Evolutionary conservation across 2,797 vertebrate species (phyloP).

Genomic region (Chiroxiphia lanceolata): DNA sequence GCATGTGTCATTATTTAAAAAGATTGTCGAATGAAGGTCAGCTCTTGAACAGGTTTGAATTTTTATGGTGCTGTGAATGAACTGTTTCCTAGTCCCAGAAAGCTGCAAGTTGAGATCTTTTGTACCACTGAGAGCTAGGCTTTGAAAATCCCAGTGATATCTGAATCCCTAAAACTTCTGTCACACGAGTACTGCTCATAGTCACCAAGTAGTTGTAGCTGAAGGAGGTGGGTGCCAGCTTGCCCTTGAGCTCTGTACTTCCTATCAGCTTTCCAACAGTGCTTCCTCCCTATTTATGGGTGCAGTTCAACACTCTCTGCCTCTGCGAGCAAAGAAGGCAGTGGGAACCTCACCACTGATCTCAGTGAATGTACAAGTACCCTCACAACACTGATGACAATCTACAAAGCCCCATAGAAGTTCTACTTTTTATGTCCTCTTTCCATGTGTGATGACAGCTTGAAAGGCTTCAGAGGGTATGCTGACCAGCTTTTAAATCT

Average conservation of each 20-base stretch:
- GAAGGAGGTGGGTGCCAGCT: not conserved
- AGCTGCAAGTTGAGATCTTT: slow-evolving; percentile 1
- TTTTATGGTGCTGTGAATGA: slow-evolving; percentile 7
- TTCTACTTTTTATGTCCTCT: not conserved
- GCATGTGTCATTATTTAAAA: slow-evolving; percentile 2
- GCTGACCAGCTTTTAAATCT: not conserved
- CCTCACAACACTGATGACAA: not conserved
- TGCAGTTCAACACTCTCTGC: not conserved
- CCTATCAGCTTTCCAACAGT: not conserved
- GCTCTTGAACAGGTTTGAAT: slow-evolving; percentile 6
- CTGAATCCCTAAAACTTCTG: not conserved
- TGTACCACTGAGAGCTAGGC: not conserved
- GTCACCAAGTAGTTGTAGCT: not conserved
- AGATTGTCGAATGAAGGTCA: not conserved
- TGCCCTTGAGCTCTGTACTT: not conserved
- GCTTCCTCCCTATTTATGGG: not conserved
- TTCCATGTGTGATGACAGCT: not conserved
- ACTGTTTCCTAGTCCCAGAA: not conserved
- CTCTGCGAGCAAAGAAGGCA: not conserved
- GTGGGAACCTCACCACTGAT: not conserved
- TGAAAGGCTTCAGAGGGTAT: not conserved
- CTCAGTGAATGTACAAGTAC: not conserved
- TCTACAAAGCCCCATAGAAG: not conserved
- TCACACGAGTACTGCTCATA: not conserved
- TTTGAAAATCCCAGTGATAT: slow-evolving; percentile 16